Percentiles rank a stretch among this genome's conserved stretches.
phyloP scores from a whole-genome alignment of 2,888 invertebrate species.

The Pseudoips prasinana region DNA sequence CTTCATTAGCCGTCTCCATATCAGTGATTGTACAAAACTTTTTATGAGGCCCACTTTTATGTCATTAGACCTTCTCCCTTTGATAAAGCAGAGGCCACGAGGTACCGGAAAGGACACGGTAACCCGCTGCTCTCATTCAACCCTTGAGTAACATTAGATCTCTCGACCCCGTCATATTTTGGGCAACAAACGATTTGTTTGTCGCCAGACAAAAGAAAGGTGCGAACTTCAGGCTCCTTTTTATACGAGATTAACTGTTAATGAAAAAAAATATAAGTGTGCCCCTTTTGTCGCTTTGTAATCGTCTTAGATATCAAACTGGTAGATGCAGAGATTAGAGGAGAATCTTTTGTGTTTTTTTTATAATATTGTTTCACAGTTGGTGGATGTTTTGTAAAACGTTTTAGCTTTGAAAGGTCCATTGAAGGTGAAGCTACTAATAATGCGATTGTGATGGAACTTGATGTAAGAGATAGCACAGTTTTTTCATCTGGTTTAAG shows the following conservation, averaged over 20 bases:
- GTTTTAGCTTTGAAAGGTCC: slow-evolving; percentile 65
- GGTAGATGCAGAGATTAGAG: slow-evolving; percentile 63
- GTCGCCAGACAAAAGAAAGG: slow-evolving; percentile 77
- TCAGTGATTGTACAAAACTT: slow-evolving; percentile 36
- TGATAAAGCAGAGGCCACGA: slow-evolving; percentile 63
- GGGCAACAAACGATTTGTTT: slow-evolving; percentile 79
- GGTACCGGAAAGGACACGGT: slow-evolving; percentile 68
- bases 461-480: slow-evolving; percentile 56
- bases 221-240: slow-evolving; percentile 56
- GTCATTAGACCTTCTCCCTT: slow-evolving; percentile 55
- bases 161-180: slow-evolving; percentile 65
- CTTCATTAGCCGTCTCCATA: slow-evolving; percentile 22
- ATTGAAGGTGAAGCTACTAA: slow-evolving; percentile 53
- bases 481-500: slow-evolving; percentile 39
- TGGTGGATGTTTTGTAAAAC: slow-evolving; percentile 58
- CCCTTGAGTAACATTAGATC: slow-evolving; percentile 68
- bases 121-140: slow-evolving; percentile 73
- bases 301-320: slow-evolving; percentile 74
- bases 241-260: slow-evolving; percentile 62
- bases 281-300: slow-evolving; percentile 62
- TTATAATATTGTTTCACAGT: slow-evolving; percentile 51
- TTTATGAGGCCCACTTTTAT: slow-evolving; percentile 52
- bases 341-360: slow-evolving; percentile 58
- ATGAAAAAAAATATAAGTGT: slow-evolving; percentile 63
- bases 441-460: slow-evolving; percentile 49